Conservation (phyloP, 35 echinoderm and acorn worm genomes). For the Lytechinus variegatus region DNA sequence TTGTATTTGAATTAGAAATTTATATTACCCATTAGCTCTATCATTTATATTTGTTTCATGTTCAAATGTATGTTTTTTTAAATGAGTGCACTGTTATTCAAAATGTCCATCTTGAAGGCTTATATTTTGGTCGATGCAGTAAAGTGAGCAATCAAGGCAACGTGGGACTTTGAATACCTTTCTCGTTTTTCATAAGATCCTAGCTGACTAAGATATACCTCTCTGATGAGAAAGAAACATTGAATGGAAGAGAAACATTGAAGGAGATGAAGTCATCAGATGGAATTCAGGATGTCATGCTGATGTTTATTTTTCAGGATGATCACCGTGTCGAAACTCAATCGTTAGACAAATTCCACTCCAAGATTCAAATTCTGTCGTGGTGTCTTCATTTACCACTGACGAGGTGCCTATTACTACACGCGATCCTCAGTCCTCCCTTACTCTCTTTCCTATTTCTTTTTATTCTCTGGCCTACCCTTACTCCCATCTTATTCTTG, state of each 20-base stretch:
- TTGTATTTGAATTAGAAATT: too few species aligned
- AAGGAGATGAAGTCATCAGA: conserved; percentile 47
- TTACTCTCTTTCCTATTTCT: background rate
- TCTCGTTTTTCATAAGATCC: background rate
- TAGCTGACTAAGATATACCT: background rate
- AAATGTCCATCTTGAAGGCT: too few species aligned
- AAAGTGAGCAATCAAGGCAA: background rate
- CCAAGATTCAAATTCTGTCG: conserved; percentile 9
- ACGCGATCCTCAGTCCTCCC: background rate
- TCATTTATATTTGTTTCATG: too few species aligned
- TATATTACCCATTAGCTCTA: too few species aligned
- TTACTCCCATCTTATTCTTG: background rate
- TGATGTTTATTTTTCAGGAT: conserved; percentile 44
- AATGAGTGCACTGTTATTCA: too few species aligned
- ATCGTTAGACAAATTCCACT: conserved; percentile 41
- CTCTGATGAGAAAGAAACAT: background rate
- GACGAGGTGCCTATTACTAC: background rate
- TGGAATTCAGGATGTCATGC: conserved; percentile 24
- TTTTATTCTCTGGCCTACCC: background rate
- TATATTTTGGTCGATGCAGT: too few species aligned
- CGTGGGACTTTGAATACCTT: background rate
- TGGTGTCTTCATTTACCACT: background rate
- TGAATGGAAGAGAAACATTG: background rate
- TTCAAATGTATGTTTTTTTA: too few species aligned
- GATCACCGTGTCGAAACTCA: conserved; percentile 43